Conservation (phyloP, 2,797 vertebrate species). For the Sylvilagus floridanus region DNA sequence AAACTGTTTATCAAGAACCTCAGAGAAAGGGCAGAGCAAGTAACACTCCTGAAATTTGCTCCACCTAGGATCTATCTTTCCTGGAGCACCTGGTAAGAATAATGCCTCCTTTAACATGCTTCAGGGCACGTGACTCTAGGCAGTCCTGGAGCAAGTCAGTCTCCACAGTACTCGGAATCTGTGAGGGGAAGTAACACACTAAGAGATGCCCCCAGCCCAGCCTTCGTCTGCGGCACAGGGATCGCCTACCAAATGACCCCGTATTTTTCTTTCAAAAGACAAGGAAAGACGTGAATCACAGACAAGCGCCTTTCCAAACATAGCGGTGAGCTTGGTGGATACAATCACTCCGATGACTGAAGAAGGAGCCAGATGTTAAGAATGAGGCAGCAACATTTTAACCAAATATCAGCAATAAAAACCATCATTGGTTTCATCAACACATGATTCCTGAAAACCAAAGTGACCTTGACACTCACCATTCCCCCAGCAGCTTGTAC, state of each 20-base stretch:
- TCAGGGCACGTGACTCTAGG: background rate
- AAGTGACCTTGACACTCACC: no score
- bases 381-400: background rate
- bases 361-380: background rate
- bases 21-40: background rate
- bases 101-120: background rate
- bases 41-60: background rate
- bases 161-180: background rate
- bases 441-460: background rate
- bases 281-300: background rate
- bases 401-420: background rate
- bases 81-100: background rate
- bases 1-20: background rate
- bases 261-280: background rate
- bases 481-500: background rate
- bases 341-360: background rate
- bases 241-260: background rate
- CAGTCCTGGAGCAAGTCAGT: background rate
- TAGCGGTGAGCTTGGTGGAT: fast-evolving
- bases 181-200: background rate
- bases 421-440: background rate
- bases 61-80: background rate
- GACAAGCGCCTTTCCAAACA: background rate
- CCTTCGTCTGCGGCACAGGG: background rate
- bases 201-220: background rate